Evolutionary conservation across 2,888 invertebrate genomes (phyloP).

Genomic region (Dasypolia templi): DNA sequence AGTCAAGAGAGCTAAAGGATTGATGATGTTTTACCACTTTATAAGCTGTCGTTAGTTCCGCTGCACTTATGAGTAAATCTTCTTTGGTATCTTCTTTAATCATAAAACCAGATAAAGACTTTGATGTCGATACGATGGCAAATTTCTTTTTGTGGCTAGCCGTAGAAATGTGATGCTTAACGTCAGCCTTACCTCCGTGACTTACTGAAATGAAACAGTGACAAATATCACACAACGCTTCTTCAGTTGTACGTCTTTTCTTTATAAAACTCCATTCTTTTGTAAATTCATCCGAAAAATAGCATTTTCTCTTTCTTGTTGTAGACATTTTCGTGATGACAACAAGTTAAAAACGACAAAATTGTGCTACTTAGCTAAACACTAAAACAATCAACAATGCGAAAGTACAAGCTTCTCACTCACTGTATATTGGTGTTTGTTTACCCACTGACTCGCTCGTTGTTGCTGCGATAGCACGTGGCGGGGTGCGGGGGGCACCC

Average conservation of each 20-base stretch:
- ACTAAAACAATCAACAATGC: conserved; percentile 18
- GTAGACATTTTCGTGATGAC: too few species aligned
- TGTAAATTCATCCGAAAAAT: too few species aligned
- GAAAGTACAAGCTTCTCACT: conserved; percentile 21
- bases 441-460: conserved; percentile 18
- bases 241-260: neutral
- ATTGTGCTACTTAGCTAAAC: conserved; percentile 1
- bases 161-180: conserved; percentile 13
- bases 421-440: conserved; percentile 12
- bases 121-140: conserved; percentile 16
- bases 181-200: conserved; percentile 7
- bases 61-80: conserved; percentile 8
- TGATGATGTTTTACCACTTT: conserved; percentile 37
- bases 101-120: conserved; percentile 13
- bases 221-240: neutral
- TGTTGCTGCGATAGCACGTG: conserved; percentile 14
- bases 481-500: neutral
- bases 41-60: conserved; percentile 8
- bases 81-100: conserved; percentile 8
- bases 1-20: too few species aligned
- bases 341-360: neutral
- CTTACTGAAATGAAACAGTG: conserved; percentile 5
- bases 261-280: too few species aligned
- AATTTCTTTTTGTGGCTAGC: conserved; percentile 15
- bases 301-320: too few species aligned